Evolutionary conservation across 2,113 vertebrate species (phyloP).

Genomic region (Raphicerus campestris): DNA sequence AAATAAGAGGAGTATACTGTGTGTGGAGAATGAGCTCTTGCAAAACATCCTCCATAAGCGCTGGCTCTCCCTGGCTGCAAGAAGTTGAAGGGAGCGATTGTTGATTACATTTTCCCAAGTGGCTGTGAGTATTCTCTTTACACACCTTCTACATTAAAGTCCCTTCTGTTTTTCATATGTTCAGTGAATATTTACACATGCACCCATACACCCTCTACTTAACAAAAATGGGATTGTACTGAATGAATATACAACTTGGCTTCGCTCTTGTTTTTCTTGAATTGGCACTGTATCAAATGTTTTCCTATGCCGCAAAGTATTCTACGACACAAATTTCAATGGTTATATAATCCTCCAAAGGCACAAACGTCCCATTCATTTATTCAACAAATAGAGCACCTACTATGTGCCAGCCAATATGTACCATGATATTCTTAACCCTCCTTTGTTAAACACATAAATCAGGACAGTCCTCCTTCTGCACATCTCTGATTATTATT

Average conservation of each 20-base stretch:
- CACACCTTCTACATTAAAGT: background rate
- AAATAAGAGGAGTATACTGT: background rate
- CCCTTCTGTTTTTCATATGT: background rate
- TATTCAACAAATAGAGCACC: background rate
- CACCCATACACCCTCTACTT: background rate
- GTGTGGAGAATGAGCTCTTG: background rate
- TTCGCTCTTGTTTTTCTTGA: background rate
- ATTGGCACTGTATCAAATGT: background rate
- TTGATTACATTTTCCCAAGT: background rate
- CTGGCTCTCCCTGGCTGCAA: background rate
- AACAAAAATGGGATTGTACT: background rate
- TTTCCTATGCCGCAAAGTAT: background rate
- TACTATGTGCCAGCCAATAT: background rate
- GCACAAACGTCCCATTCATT: background rate
- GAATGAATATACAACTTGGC: background rate
- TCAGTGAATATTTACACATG: background rate
- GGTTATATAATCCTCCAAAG: background rate
- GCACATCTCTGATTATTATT: background rate
- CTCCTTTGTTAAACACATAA: background rate
- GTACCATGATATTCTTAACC: background rate
- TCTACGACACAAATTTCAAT: background rate
- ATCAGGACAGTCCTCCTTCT: background rate
- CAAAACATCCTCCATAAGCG: accelerated
- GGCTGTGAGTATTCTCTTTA: background rate
- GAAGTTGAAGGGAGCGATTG: background rate